A percentile compares a stretch with the other conserved stretches of the same genome.
These are phyloP conservation scores for Gyps fulvus DNA, from an alignment of 2,113 vertebrate genomes.

Conservation along the genomic window DNA sequence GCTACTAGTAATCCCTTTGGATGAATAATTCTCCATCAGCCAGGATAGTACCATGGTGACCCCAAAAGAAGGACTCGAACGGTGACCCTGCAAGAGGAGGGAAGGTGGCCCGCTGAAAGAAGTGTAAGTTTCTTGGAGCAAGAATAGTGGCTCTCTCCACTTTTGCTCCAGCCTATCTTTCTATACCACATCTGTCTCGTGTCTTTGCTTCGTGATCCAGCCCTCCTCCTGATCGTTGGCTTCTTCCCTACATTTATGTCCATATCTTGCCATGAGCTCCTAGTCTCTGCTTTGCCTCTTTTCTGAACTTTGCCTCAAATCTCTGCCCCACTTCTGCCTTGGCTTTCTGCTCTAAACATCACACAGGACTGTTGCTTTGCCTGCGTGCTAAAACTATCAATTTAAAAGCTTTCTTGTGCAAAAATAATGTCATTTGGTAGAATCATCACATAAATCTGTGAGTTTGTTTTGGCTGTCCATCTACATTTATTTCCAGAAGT, in stretches of 20 bases:
- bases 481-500: neutral
- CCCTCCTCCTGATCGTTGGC: rapidly evolving
- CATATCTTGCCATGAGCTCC: neutral
- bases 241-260: neutral
- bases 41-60: neutral
- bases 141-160: neutral
- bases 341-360: neutral
- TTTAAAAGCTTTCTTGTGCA: neutral
- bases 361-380: rapidly evolving
- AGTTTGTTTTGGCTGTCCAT: neutral
- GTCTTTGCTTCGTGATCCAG: neutral
- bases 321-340: neutral
- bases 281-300: neutral
- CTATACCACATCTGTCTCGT: neutral
- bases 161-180: neutral
- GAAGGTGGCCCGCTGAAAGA: neutral
- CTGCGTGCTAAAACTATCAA: neutral
- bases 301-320: neutral
- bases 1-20: neutral
- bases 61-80: neutral
- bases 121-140: neutral
- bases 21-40: neutral
- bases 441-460: neutral
- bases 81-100: neutral
- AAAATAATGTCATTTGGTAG: neutral